Base-by-base conservation (phyloP, 1,140 invertebrate species). In the Drosophila insularis region DNA sequence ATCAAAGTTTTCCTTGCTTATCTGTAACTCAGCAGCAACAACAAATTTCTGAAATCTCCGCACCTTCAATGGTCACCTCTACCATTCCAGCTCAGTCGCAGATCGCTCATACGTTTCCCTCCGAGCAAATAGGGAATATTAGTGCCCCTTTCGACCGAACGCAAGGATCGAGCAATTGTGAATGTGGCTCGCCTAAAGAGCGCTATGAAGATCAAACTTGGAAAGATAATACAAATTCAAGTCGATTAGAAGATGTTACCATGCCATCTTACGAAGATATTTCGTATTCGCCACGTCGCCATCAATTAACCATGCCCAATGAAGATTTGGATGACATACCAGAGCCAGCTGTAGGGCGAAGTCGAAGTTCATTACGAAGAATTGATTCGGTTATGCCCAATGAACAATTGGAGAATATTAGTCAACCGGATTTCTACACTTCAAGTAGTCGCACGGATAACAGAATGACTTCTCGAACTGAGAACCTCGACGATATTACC, bases 231-330 rank as follows among this genome's bases (percentile, higher is more conserved):
- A 65, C 8, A 6, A 50, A 21, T 40, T 32, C 2, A 0, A 13
- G n/a, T 11, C 21, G 71, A 2, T 19, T 76, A 40, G 72, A 75
- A 40, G 65, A 75, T 32, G 66, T 39, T 2, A 46, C 43, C 7
- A 75, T 75, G 72, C 74, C 74, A 8, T 55, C 74, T 2, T 50
- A 19, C 3, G 19, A 55, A 8, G 66, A 74, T 7, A 60, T 60
- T 3, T 50, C 35, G 6, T 35, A 43, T 8, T 14, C 61, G 19
- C 71, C 63, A 5, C 31, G 55, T 10, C 39, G 63, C 13, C 50
- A 61, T 14, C 40, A 62, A 2, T 5, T 60, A 31, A 39, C 54
- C 3, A 54, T 77, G 62, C 40, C 70, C 17, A 60, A 17, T 17
- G 71, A 80, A 2, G 54, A 60, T 3, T 35, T 67, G 13, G 37